These are phyloP conservation scores for Hozukius guyotensis DNA, from an alignment of 2,797 vertebrate species.

Conservation along the genomic window DNA sequence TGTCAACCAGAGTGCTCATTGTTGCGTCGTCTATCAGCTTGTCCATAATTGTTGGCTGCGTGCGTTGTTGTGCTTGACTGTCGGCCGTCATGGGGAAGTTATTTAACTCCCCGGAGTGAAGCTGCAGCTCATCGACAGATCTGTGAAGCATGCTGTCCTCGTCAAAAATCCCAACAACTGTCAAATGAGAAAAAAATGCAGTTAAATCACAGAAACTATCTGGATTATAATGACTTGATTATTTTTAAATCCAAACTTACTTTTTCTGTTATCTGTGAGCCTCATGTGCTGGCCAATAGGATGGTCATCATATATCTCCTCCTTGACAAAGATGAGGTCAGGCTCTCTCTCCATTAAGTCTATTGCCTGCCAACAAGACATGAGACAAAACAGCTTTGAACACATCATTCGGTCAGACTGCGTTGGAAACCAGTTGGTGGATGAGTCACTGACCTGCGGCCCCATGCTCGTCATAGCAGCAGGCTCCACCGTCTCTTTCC, in stretches of 20 bases:
- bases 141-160: slow-evolving; percentile 65
- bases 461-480: slow-evolving; percentile 65
- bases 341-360: slow-evolving; percentile 77
- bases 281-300: slow-evolving; percentile 74
- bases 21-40: slow-evolving; percentile 72
- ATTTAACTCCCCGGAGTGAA: slow-evolving; percentile 68
- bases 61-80: slow-evolving; percentile 57
- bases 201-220: background rate
- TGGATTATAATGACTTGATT: background rate
- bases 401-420: background rate
- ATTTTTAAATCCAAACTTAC: slow-evolving; percentile 37
- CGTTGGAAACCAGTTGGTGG: background rate
- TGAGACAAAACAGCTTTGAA: background rate
- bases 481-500: slow-evolving; percentile 54
- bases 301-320: slow-evolving; percentile 80
- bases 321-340: slow-evolving; percentile 82
- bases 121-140: slow-evolving; percentile 70
- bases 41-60: slow-evolving; percentile 71
- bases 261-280: slow-evolving; percentile 61
- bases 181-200: slow-evolving; percentile 23
- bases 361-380: slow-evolving; percentile 62
- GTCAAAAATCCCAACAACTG: slow-evolving; percentile 72
- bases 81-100: slow-evolving; percentile 60
- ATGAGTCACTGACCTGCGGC: slow-evolving; percentile 56
- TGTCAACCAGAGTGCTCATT: slow-evolving; percentile 56